Base-by-base conservation (phyloP, 2,888 invertebrate species). In the Galeruca laticollis region DNA sequence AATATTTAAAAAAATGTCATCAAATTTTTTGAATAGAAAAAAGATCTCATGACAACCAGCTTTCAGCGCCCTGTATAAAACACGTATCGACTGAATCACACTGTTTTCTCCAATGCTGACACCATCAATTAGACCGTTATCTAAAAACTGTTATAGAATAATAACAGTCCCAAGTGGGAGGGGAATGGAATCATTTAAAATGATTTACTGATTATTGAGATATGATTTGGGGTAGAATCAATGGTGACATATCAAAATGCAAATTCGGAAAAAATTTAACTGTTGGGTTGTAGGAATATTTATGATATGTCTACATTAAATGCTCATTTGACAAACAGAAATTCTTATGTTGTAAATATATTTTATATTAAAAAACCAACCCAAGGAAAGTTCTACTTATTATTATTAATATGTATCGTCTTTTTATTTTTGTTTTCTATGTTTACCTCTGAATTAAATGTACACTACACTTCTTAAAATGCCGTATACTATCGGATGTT, bases 121-220 rank as follows among this genome's bases (percentile, higher is more conserved):
- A 84, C 84, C 84, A 84, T 85, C 85, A 84, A 85, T 85, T 85
- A 84, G 84, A 82, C 78, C 78, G 82, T 85, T 85, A 85, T 85
- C 85, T 81, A 77, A 79, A 82, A 82, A 82, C 83, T 82, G 82
- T 84, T 84, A 84, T 78, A 80, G 82, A 83, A 82, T 82, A 81
- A 83, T 71, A 68, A 69, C 52, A 35, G 31, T 57, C 59, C 21
- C 35, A 15, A 31, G 40, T 60, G 56, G 21, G 31, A 47, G 26
- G 33, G 54, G 52, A 31, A 33, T 61, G 20, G 18, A 51, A 33
- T 57, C 18, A 57, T 57, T 57, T 35, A 21, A 33, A 56, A 56
- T 56, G 56, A 56, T 56, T 56, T 56, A 56, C 33, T 35, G 56
- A 33, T 56, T 31, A 56, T 33, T 33, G 56, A 47, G 18, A 15